phyloP scores from a whole-genome alignment of 2,797 vertebrate species.

The Morus bassanus region DNA sequence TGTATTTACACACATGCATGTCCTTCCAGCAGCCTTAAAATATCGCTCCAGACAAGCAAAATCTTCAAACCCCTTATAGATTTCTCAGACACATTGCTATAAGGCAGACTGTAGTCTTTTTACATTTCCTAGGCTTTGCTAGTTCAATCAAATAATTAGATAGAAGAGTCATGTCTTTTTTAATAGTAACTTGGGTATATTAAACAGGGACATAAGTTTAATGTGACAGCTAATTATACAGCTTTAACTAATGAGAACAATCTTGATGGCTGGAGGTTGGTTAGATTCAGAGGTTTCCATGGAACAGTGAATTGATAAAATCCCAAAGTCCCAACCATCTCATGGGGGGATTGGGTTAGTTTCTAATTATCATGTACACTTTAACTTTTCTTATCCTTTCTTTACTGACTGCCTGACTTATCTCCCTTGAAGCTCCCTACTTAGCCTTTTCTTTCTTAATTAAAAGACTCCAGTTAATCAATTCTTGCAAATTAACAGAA shows the following conservation, averaged over 20 bases:
- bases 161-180: neutral
- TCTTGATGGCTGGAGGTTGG: neutral
- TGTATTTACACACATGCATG: neutral
- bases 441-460: slow-evolving; percentile 61
- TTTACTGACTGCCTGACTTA: slow-evolving; percentile 34
- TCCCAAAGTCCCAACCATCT: neutral
- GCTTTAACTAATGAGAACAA: slow-evolving; percentile 23
- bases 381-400: slow-evolving; percentile 37
- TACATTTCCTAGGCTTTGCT: neutral
- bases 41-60: neutral
- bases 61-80: neutral
- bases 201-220: slow-evolving; percentile 17
- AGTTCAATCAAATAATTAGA: slow-evolving; percentile 30
- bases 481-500: slow-evolving; percentile 43
- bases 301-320: neutral
- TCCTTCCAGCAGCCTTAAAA: neutral
- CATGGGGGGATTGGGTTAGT: neutral
- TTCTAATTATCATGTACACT: slow-evolving; percentile 42
- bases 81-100: neutral
- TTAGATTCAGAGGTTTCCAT: neutral
- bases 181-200: neutral
- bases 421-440: slow-evolving; percentile 26
- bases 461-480: slow-evolving; percentile 55
- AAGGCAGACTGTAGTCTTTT: neutral
- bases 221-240: slow-evolving; percentile 47